Base-by-base conservation (phyloP, 1,140 invertebrate species). In the Calephelis nemesis region DNA sequence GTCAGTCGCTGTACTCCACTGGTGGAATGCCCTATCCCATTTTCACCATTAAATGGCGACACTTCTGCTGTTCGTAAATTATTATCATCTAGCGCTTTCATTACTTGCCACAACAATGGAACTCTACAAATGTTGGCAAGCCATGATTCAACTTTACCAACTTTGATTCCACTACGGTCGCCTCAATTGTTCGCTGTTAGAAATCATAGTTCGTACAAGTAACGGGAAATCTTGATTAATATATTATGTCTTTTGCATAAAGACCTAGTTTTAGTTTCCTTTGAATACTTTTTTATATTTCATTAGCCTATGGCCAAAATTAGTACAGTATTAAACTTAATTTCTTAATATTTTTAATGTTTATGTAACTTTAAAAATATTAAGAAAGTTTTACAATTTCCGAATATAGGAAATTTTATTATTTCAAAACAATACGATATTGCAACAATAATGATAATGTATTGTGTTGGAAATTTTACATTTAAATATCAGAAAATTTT, bases 51-150 rank as follows among this genome's bases (percentile, higher is more conserved):
- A 87, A 88, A 88, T 79, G 85, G 81, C 84, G 87, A 88, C 89
- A 91, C 87, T 91, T 90, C 89, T 91, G 89, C 86, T 87, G 73
- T 91, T 88, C 89, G 87, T 91, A 89, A 91, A 91, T 91, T 90
- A 91, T 91, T 89, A 91, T 90, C 87, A 89, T 82, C 82, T 72
- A 83, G 81, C 81, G 87, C 85, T 91, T 91, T 90, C 89, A 91
- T 91, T 90, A 91, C 87, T 89, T 81, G 78, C 78, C 77, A 71
- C 83, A 87, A 91, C 89, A 91, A 91, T 84, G 88, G 89, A 89
- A 84, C 81, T 91, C 78, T 76, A 83, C 76, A 82, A 85, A 85
- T 81, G 78, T 87, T 75, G 77, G 77, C 77, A 82, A 83, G 85
- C 77, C 82, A 75, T 83, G 85, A 87, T 88, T 88, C 83, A 89